Base-by-base conservation (phyloP, 2,888 invertebrate species). In the Candidula unifasciata region DNA sequence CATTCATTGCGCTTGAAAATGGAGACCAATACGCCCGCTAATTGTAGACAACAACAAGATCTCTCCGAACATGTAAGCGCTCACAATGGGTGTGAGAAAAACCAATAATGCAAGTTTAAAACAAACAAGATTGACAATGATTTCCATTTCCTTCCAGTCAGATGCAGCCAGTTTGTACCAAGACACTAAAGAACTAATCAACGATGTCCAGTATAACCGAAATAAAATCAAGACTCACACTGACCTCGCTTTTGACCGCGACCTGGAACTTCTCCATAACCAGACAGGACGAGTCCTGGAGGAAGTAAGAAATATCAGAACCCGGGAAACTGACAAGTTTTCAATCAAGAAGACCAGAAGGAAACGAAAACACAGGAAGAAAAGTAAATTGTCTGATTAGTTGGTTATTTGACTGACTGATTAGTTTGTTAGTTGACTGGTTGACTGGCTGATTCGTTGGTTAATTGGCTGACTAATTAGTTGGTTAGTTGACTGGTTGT, bases 111-210 rank as follows among this genome's bases (percentile, higher is more conserved):
- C n/a, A n/a, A n/a, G n/a, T n/a, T n/a, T n/a, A n/a, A n/a, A n/a
- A n/a, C n/a, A n/a, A n/a, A n/a, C 10, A 54, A 13, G 18, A 54
- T 18, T 54, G 54, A 24, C 33, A 37, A 35, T 73, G 18, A 27
- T 68, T 27, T 13, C 27, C 5, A 27, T 16, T 74, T 74, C 0
- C 27, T 74, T 21, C 27, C 27, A 74, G 74, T 74, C 74, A 27
- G 54, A 74, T 3, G 52, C 54, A 54, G 54, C 52, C 54, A 21
- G 27, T 5, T 8, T 74, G 74, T 30, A 54, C 30, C 30, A 74
- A 30, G 74, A 74, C 54, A 54, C 54, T 18, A 18, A 74, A 30
- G 74, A 74, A 21, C 30, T 74, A 18, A 74, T 74, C 16, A 74
- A 30, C 18, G 54, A 54, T 18, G 30, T 21, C 30, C 52, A 6